Conservation (phyloP, 2,113 vertebrate species). For the Hippoglossus stenolepis region DNA sequence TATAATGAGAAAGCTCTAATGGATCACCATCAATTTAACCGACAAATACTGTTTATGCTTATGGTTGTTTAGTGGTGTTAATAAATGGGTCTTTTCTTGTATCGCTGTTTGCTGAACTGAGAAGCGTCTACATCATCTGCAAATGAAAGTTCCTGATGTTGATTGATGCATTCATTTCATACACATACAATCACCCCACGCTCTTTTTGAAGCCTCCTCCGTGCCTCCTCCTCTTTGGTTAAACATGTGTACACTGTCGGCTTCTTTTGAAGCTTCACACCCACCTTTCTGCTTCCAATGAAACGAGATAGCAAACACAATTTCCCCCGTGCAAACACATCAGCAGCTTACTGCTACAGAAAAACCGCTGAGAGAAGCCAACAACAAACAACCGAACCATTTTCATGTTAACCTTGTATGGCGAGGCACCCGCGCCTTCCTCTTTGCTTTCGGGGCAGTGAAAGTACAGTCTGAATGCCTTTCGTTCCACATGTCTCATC, state of each 20-base stretch:
- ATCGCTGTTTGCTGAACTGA: constrained; percentile 7
- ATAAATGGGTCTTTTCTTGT: not conserved
- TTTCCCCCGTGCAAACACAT: constrained; percentile 21
- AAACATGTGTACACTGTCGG: constrained; percentile 24
- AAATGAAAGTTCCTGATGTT: not conserved
- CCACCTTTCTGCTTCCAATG: constrained; percentile 17
- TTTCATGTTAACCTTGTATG: constrained; percentile 54
- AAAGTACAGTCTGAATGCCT: constrained; percentile 56
- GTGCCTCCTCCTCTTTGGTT: constrained; percentile 2
- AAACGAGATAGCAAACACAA: constrained; percentile 36
- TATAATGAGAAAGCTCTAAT: constrained; percentile 6
- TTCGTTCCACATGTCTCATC: constrained; percentile 66
- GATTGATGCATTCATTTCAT: constrained; percentile 28
- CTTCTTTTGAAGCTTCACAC: constrained; percentile 42
- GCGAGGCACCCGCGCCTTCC: constrained; percentile 31
- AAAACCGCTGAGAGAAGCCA: constrained; percentile 18
- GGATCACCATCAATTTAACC: not conserved
- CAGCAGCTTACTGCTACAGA: constrained; percentile 6
- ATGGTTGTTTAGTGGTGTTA: not conserved
- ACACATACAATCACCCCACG: constrained; percentile 3
- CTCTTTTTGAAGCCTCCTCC: constrained; percentile 4
- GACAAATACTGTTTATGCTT: not conserved
- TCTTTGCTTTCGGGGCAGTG: constrained; percentile 35
- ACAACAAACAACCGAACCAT: constrained; percentile 12
- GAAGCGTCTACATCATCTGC: not conserved